Conservation (phyloP, 2,113 vertebrate genomes). For the Cololabis saira region DNA sequence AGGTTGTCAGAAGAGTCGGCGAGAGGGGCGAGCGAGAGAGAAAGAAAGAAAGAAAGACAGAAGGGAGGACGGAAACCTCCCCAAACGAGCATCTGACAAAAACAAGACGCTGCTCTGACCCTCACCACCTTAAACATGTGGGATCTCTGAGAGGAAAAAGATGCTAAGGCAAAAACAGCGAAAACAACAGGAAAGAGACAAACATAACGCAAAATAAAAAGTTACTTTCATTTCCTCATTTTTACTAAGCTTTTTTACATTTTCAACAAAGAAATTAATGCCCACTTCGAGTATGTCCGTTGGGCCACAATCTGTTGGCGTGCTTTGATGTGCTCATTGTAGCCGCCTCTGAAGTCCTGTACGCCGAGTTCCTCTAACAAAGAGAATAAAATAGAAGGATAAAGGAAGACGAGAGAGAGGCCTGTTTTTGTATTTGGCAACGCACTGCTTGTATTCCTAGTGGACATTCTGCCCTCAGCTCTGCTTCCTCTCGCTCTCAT, state of each 20-base stretch:
- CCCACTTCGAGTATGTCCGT: constrained; percentile 73
- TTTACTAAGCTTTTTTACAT: constrained; percentile 61
- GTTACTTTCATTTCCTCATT: constrained; percentile 61
- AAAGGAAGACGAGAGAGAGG: constrained; percentile 70
- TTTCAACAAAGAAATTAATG: constrained; percentile 79
- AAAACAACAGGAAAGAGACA: constrained; percentile 46
- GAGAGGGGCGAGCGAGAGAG: constrained; percentile 49
- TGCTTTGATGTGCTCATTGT: constrained; percentile 80
- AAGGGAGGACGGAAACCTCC: constrained; percentile 67
- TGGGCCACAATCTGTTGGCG: constrained; percentile 77
- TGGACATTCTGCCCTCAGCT: constrained; percentile 73
- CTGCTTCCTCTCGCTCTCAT: constrained; percentile 52
- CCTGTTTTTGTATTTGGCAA: constrained; percentile 78
- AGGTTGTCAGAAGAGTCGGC: constrained; percentile 70
- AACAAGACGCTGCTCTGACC: constrained; percentile 70
- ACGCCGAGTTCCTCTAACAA: constrained; percentile 74
- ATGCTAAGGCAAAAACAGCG: constrained; percentile 42
- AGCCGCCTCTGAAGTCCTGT: constrained; percentile 76
- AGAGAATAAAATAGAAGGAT: constrained; percentile 78
- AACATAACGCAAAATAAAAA: constrained; percentile 36
- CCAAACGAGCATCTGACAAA: constrained; percentile 65
- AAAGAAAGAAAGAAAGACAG: constrained; percentile 57
- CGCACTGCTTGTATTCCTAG: constrained; percentile 75
- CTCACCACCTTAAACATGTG: constrained; percentile 64
- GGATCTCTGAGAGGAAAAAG: constrained; percentile 44